Base-by-base conservation (phyloP, 2,797 vertebrate species). In the Typhlichthys subterraneus region DNA sequence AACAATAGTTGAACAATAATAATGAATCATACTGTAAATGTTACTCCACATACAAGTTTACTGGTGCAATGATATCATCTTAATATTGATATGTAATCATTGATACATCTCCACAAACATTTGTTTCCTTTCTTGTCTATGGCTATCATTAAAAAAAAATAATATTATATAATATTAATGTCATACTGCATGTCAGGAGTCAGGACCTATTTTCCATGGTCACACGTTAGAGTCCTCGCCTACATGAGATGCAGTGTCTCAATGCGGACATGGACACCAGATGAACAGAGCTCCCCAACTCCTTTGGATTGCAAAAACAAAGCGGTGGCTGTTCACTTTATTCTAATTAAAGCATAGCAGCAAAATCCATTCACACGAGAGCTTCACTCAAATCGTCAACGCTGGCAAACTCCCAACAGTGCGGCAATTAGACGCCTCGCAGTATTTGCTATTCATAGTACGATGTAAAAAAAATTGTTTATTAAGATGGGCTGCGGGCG, bases 381-480 rank as follows among this genome's bases (percentile, higher is more conserved):
- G 95, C 94, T 93, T 83, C 93, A 91, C 94, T 96, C 95, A 95
- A 95, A 96, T 92, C 95, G 95, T 94, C 92, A 86, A 92, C 94
- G 94, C 94, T 98, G 97, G 96, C 96, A 96, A 95, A 95, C 90
- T 94, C 95, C 96, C 96, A 98, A 94, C 93, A 93, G 93, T 92
- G 94, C 94, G 94, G 93, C 95, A 98, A 98, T 98, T 98, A 98
- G 94, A 94, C 93, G 93, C 94, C 91, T 93, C 90, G 93, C 92
- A 93, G 94, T 97, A 95, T 98, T 98, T 96, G 96, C 95, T 97
- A 94, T 97, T 97, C 95, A 95, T 91, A 93, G 95, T 96, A 96
- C 95, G 95, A 95, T 96, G 95, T 96, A 95, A 94, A 96, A 96
- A 96, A 96, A 96, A 94, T 95, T 97, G 96, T 99, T 99, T 98